Conservation (phyloP, 2,888 invertebrate species). For the Metallyticus violacea region DNA sequence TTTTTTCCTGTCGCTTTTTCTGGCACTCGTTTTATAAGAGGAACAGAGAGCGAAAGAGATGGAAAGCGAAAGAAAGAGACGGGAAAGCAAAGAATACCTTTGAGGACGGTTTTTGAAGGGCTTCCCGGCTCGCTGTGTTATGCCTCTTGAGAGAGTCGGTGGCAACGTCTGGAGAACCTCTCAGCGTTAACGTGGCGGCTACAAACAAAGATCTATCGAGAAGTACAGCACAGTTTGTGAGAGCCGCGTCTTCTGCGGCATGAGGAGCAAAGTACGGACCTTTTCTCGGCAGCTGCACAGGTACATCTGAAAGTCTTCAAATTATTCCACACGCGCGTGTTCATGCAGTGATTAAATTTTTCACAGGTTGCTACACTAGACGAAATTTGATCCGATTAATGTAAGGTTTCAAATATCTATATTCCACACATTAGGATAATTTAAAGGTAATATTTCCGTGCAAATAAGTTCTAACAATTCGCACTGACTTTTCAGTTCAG, state of each 20-base stretch:
- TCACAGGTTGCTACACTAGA: too few species aligned
- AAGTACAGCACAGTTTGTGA: not conserved
- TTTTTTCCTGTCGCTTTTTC: too few species aligned
- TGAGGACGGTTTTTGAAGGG: not conserved
- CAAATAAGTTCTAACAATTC: too few species aligned
- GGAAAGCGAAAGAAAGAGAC: not conserved
- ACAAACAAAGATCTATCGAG: not conserved
- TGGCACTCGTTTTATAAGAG: not conserved
- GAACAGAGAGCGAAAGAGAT: not conserved
- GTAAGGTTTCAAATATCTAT: too few species aligned
- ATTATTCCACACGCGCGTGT: too few species aligned
- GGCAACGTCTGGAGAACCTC: not conserved
- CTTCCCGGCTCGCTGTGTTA: not conserved
- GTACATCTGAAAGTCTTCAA: not conserved
- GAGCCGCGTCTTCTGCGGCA: not conserved
- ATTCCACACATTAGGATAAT: too few species aligned
- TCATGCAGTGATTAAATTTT: too few species aligned
- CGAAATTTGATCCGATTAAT: too few species aligned
- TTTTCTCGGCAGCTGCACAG: not conserved
- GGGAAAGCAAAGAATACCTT: not conserved
- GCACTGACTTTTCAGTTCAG: too few species aligned
- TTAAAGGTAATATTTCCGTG: too few species aligned
- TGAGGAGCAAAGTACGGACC: not conserved
- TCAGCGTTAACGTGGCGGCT: not conserved
- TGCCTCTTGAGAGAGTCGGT: not conserved